A percentile compares a stretch with the other conserved stretches of the same genome.
Conservation (phyloP, 2,888 invertebrate species). For the Rhamnusium bicolor region DNA sequence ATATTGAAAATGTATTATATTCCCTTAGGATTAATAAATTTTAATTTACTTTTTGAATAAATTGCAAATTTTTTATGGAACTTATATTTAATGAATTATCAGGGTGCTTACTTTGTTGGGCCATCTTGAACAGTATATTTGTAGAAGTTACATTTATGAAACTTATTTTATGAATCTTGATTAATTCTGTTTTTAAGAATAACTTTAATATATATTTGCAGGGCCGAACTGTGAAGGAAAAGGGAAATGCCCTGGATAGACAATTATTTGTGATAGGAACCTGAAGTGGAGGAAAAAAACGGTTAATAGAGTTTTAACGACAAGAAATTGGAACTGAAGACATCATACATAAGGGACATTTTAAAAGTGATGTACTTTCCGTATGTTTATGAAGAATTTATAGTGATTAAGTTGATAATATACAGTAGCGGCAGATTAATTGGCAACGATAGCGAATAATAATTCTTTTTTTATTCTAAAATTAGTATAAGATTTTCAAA, state of each 20-base stretch:
- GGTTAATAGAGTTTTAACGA: too few species aligned
- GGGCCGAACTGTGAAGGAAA: neutral
- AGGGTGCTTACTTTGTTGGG: neutral
- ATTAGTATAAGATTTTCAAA: too few species aligned
- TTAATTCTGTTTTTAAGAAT: neutral
- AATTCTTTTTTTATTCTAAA: too few species aligned
- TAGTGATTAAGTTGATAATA: too few species aligned
- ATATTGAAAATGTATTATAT: neutral
- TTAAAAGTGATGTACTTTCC: too few species aligned
- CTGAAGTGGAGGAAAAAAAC: too few species aligned
- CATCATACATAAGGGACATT: too few species aligned
- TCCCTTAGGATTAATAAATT: neutral
- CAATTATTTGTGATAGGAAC: too few species aligned
- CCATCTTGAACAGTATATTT: neutral
- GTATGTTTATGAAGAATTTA: too few species aligned
- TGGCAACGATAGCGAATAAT: too few species aligned
- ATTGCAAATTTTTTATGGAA: neutral
- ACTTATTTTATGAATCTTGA: neutral
- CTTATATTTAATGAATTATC: neutral
- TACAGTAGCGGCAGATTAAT: too few species aligned
- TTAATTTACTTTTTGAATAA: neutral
- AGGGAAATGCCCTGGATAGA: neutral
- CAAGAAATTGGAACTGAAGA: too few species aligned
- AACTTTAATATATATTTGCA: neutral
- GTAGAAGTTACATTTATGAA: neutral